Percentiles rank a stretch among this genome's conserved stretches.
These are phyloP conservation scores for Euphydryas editha DNA, from an alignment of 2,888 invertebrate species.

Conservation along the genomic window DNA sequence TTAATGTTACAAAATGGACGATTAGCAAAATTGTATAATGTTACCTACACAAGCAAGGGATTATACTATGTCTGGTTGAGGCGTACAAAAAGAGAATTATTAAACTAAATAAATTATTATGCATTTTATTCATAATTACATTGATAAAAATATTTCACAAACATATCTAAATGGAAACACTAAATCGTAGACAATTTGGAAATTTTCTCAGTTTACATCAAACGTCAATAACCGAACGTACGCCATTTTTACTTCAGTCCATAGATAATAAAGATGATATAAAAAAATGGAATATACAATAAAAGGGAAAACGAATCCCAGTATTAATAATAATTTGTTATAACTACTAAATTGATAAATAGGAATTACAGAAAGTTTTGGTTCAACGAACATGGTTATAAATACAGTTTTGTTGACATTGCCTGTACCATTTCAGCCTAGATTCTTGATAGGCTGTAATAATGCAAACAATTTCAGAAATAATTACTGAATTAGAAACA, in stretches of 20 bases:
- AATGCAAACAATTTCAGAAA: slow-evolving; percentile 10
- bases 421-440: neutral
- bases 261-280: slow-evolving; percentile 19
- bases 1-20: slow-evolving; percentile 50
- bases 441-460: neutral
- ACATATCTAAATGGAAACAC: neutral
- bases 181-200: neutral
- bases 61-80: slow-evolving; percentile 6
- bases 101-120: slow-evolving; percentile 6
- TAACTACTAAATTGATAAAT: slow-evolving; percentile 37
- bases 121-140: slow-evolving; percentile 18
- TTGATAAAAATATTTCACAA: slow-evolving; percentile 1
- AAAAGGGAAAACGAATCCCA: slow-evolving; percentile 25
- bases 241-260: slow-evolving; percentile 21
- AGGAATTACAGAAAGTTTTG: slow-evolving; percentile 32
- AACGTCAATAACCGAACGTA: slow-evolving; percentile 9
- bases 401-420: neutral
- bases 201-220: slow-evolving; percentile 4
- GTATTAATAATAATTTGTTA: slow-evolving; percentile 36
- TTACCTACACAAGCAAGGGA: slow-evolving; percentile 53
- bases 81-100: slow-evolving; percentile 1
- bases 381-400: slow-evolving; percentile 18
- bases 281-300: slow-evolving; percentile 38
- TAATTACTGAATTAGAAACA: slow-evolving; percentile 9
- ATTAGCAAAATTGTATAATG: slow-evolving; percentile 58